phyloP scores from a whole-genome alignment of 1,140 invertebrate genomes.

The Plectrocnemia conspersa region DNA sequence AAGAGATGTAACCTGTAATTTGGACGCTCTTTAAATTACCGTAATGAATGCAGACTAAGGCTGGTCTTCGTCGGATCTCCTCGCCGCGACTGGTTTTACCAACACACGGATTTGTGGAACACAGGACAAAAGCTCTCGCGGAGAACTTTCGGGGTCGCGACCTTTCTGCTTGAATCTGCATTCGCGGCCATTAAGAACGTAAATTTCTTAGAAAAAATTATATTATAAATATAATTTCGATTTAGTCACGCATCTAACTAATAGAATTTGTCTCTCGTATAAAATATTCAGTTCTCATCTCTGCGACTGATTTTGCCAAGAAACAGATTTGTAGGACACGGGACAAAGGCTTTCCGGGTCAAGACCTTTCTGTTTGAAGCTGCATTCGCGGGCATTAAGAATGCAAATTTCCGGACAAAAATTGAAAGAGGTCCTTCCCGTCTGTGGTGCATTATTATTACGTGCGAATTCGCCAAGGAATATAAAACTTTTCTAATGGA shows the following conservation, averaged over 20 bases:
- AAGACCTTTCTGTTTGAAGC: too few relatives aligned
- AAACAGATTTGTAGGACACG: not conserved
- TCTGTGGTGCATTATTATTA: too few relatives aligned
- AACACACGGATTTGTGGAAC: not conserved
- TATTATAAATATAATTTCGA: too few relatives aligned
- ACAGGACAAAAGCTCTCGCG: slow-evolving; percentile 7
- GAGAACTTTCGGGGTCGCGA: not conserved
- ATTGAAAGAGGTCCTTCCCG: not conserved
- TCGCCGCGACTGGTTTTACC: too few relatives aligned
- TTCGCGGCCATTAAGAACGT: not conserved
- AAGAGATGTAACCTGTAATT: slow-evolving; percentile 17
- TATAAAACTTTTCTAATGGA: too few relatives aligned
- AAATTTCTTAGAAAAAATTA: not conserved
- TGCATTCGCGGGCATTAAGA: slow-evolving; percentile 1
- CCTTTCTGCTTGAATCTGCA: too few relatives aligned
- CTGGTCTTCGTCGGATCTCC: too few relatives aligned
- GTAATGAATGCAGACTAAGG: slow-evolving; percentile 15
- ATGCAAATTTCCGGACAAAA: slow-evolving; percentile 1
- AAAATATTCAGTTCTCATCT: too few relatives aligned
- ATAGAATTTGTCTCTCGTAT: too few relatives aligned
- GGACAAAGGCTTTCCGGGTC: slow-evolving; percentile 11
- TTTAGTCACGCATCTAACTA: too few relatives aligned
- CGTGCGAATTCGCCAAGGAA: too few relatives aligned
- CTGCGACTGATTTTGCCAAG: too few relatives aligned
- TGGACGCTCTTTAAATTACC: slow-evolving; percentile 23